Conservation (phyloP, 2,797 vertebrate species). For the Rhynchonycteris naso region DNA sequence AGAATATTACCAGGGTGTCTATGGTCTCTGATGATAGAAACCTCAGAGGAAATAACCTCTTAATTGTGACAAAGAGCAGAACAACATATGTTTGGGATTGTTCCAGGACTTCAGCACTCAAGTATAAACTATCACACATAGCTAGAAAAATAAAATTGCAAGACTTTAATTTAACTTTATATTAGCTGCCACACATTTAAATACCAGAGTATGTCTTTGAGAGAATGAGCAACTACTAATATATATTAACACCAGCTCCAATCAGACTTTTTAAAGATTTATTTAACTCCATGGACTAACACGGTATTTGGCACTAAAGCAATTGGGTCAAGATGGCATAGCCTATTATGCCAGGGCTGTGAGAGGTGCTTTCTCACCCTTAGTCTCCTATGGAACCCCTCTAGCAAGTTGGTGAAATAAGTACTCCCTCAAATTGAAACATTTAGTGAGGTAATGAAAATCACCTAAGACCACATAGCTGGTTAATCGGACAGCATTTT, state of each 20-base stretch:
- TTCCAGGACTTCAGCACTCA: neutral
- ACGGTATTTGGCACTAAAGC: neutral
- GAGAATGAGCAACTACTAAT: neutral
- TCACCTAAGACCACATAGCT: neutral
- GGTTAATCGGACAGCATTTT: neutral
- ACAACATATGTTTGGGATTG: neutral
- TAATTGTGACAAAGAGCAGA: neutral
- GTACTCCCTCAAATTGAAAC: neutral
- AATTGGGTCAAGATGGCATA: neutral
- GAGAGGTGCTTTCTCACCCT: neutral
- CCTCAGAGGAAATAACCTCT: slow-evolving; percentile 16
- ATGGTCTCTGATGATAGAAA: slow-evolving; percentile 20
- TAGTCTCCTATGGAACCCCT: neutral
- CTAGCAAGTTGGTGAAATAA: neutral
- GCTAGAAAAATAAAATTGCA: neutral
- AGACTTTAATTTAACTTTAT: slow-evolving; percentile 31
- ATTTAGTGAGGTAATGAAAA: neutral
- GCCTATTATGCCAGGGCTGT: too few species aligned
- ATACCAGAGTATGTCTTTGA: neutral
- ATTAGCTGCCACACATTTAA: neutral
- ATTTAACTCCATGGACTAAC: neutral
- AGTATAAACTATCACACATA: neutral
- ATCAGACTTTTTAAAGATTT: neutral
- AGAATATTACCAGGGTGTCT: neutral
- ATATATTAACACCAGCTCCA: neutral